Evolutionary conservation across 2,888 invertebrate species (phyloP).

Genomic region (Volucella inanis): DNA sequence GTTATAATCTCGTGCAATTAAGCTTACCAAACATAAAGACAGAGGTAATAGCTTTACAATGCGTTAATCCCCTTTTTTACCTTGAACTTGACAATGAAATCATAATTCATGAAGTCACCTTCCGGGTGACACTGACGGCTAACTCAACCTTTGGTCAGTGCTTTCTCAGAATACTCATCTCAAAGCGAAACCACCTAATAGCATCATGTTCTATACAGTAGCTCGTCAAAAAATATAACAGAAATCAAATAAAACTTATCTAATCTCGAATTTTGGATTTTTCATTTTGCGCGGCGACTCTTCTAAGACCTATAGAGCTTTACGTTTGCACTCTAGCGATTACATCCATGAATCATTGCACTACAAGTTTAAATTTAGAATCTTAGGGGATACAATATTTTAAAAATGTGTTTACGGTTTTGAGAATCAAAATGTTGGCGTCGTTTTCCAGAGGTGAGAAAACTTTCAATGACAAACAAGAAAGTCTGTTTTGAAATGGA

Average conservation of each 20-base stretch:
- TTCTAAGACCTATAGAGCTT: conserved; percentile 20
- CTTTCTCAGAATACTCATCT: neutral
- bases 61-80: neutral
- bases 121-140: too few relatives aligned
- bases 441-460: conserved; percentile 50
- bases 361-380: conserved; percentile 28
- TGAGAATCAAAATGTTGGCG: too few relatives aligned
- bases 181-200: neutral
- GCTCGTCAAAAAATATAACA: neutral
- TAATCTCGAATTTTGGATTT: conserved; percentile 9
- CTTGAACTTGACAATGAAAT: neutral
- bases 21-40: neutral
- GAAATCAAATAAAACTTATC: neutral
- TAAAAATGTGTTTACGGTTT: neutral
- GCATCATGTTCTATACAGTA: neutral
- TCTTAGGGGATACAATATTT: too few relatives aligned
- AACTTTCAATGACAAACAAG: conserved; percentile 49
- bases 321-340: conserved; percentile 22
- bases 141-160: neutral
- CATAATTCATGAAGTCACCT: too few relatives aligned
- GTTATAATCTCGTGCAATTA: neutral
- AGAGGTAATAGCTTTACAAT: too few relatives aligned
- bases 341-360: conserved; percentile 40
- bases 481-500: too few relatives aligned
- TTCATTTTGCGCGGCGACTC: neutral